Evolutionary conservation across 2,888 invertebrate genomes (phyloP).

Genomic region (Agrenia bidenticulata): DNA sequence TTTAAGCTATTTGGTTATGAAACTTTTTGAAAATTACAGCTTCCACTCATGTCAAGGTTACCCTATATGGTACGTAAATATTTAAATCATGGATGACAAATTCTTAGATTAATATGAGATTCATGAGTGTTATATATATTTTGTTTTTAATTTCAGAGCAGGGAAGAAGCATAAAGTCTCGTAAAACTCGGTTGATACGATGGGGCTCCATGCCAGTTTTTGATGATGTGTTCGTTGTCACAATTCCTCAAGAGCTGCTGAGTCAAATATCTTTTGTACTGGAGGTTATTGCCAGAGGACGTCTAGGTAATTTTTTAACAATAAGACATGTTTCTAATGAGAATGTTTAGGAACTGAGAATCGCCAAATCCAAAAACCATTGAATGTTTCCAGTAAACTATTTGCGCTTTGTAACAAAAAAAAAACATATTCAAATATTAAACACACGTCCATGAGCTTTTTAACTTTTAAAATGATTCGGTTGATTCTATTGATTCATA

Average conservation of each 20-base stretch:
- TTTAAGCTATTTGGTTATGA: constrained; percentile 7
- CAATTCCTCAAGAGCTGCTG: constrained; percentile 47
- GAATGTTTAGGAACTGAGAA: too few species aligned
- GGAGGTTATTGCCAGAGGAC: constrained; percentile 49
- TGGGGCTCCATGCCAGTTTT: constrained; percentile 51
- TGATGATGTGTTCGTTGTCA: constrained; percentile 52
- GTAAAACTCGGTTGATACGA: constrained; percentile 50
- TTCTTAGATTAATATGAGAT: too few species aligned
- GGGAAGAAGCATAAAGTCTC: constrained; percentile 49
- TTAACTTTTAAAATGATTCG: too few species aligned
- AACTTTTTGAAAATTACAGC: constrained; percentile 33
- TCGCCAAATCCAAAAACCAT: too few species aligned
- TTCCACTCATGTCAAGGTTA: constrained; percentile 52
- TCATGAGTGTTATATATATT: background rate
- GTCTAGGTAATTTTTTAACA: constrained; percentile 51
- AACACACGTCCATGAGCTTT: too few species aligned
- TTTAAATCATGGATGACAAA: background rate
- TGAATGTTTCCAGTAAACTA: background rate
- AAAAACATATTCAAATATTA: background rate
- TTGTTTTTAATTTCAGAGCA: constrained; percentile 31
- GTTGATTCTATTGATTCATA: too few species aligned
- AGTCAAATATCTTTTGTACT: constrained; percentile 50
- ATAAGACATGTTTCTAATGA: too few species aligned
- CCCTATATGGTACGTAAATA: constrained; percentile 36
- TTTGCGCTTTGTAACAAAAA: background rate